phyloP scores from a whole-genome alignment of 2,797 vertebrate species.

The Melanogrammus aeglefinus region DNA sequence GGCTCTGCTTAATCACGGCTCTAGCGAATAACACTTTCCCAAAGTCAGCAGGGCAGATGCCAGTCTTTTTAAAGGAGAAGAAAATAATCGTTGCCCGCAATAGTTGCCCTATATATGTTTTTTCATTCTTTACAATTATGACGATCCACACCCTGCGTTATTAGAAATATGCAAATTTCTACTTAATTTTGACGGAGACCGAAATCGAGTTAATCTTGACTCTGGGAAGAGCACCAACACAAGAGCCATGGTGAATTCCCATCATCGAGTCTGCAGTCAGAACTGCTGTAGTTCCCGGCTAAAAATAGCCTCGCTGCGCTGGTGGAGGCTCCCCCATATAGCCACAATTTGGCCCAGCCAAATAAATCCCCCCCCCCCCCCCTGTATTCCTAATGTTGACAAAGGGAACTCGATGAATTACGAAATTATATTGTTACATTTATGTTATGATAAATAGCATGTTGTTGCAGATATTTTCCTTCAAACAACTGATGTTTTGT shows the following conservation, averaged over 20 bases:
- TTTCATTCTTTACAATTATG: background rate
- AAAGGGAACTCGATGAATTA: too few species aligned
- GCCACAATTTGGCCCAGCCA: too few species aligned
- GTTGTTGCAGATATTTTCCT: too few species aligned
- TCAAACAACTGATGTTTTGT: too few species aligned
- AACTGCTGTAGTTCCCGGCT: slow-evolving; percentile 66
- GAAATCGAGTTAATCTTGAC: too few species aligned
- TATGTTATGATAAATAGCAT: too few species aligned
- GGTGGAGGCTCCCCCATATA: slow-evolving; percentile 43
- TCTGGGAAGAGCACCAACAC: too few species aligned
- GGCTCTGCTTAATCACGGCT: background rate
- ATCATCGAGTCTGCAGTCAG: slow-evolving; percentile 59
- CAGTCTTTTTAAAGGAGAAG: background rate
- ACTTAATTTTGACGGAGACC: background rate
- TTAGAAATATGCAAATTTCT: background rate
- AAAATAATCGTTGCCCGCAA: background rate
- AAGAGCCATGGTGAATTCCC: slow-evolving; percentile 34
- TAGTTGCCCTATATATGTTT: background rate
- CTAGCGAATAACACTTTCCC: background rate
- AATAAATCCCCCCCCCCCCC: too few species aligned
- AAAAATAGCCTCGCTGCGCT: slow-evolving; percentile 69
- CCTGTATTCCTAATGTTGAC: too few species aligned
- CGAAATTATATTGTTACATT: too few species aligned
- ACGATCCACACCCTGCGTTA: background rate
- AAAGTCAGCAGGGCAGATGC: background rate